Percentiles rank a stretch among this genome's conserved stretches.
phyloP scores from a whole-genome alignment of 1,140 invertebrate species.

The Lepidurus packardi region DNA sequence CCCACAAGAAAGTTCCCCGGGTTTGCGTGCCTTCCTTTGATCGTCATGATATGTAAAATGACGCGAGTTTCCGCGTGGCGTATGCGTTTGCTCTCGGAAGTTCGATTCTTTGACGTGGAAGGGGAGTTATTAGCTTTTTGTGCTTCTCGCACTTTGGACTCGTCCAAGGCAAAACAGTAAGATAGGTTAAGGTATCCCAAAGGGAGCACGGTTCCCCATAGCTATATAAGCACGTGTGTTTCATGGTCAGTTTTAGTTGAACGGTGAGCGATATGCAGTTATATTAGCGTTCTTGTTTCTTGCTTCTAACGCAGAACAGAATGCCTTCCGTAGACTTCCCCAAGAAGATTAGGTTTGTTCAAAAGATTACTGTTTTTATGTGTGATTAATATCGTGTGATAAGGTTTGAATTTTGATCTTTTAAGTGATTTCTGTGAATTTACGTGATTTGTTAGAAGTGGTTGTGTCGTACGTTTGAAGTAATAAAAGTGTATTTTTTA shows the following conservation, averaged over 20 bases:
- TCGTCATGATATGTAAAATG: not conserved
- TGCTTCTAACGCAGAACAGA: not conserved
- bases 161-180: not conserved
- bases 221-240: slow-evolving; percentile 17
- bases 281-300: slow-evolving; percentile 6
- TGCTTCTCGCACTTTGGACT: not conserved
- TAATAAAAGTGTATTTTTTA: slow-evolving; percentile 36
- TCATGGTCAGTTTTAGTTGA: not conserved
- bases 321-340: slow-evolving; percentile 1
- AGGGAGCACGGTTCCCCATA: not conserved
- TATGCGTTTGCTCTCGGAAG: not conserved
- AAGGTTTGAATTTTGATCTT: slow-evolving; percentile 22
- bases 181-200: not conserved
- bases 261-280: not conserved
- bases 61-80: not conserved
- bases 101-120: not conserved
- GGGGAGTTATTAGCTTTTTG: not conserved
- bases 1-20: not conserved
- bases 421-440: not conserved
- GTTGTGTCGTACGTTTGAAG: not conserved
- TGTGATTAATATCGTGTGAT: not conserved
- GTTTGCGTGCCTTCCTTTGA: not conserved
- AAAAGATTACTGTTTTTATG: not conserved
- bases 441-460: slow-evolving; percentile 20
- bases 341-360: slow-evolving; percentile 22